These are phyloP conservation scores for Elegia similella DNA, from an alignment of 2,888 invertebrate genomes.

Conservation along the genomic window DNA sequence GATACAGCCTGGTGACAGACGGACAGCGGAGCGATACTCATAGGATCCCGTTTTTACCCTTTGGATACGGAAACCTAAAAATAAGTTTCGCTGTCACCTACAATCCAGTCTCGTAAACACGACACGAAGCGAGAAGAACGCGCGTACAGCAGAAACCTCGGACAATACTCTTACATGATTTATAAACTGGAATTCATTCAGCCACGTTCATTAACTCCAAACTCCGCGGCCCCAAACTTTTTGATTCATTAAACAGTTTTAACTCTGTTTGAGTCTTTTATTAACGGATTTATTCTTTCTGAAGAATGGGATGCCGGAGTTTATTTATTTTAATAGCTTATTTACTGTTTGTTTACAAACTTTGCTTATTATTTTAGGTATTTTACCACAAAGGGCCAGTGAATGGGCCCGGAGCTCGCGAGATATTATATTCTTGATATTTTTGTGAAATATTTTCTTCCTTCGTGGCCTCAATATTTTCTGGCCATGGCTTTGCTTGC, in stretches of 20 bases:
- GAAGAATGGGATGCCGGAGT: conserved; percentile 13
- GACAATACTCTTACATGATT: conserved; percentile 19
- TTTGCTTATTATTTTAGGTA: conserved; percentile 4
- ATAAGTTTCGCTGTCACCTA: too few relatives aligned
- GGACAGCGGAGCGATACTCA: too few relatives aligned
- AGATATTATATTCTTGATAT: not conserved
- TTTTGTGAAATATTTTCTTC: not conserved
- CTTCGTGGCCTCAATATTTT: not conserved
- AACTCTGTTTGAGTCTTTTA: conserved; percentile 21
- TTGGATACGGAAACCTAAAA: too few relatives aligned
- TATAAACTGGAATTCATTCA: conserved; percentile 20
- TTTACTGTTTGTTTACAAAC: conserved; percentile 3
- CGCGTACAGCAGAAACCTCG: too few relatives aligned
- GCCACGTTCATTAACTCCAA: conserved; percentile 23
- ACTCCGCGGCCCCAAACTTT: conserved; percentile 26
- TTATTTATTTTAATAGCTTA: conserved; percentile 19
- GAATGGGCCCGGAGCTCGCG: not conserved
- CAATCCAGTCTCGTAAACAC: too few relatives aligned
- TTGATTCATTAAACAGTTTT: conserved; percentile 29
- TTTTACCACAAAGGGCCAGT: not conserved
- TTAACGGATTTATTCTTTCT: conserved; percentile 21
- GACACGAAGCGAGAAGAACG: too few relatives aligned
- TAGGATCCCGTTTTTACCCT: too few relatives aligned
- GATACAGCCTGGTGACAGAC: too few relatives aligned
- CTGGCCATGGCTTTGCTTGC: too few relatives aligned